These are phyloP conservation scores for Fregata magnificens DNA, from an alignment of 2,113 vertebrate genomes.

Conservation along the genomic window DNA sequence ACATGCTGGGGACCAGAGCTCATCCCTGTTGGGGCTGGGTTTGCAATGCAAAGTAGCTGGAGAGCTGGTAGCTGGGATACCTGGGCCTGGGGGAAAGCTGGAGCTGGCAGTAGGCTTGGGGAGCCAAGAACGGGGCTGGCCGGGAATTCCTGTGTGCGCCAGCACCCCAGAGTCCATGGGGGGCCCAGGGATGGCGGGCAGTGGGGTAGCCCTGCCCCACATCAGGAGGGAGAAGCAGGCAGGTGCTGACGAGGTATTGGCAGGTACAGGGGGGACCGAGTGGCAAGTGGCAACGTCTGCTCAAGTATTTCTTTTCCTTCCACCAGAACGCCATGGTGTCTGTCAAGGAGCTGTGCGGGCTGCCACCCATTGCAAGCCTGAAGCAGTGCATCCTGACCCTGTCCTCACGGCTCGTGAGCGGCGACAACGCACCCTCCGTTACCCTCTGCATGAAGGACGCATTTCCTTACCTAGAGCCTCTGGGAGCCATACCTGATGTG, in stretches of 20 bases:
- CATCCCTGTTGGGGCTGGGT: neutral
- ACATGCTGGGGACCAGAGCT: neutral
- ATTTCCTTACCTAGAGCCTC: conserved; percentile 89
- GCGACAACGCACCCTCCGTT: conserved; percentile 82
- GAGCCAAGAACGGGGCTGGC: neutral
- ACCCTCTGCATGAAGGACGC: conserved; percentile 84
- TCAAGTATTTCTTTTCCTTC: neutral
- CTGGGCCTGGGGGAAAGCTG: neutral
- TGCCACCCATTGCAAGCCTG: conserved; percentile 90
- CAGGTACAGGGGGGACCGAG: rapidly evolving
- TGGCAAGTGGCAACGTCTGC: rapidly evolving
- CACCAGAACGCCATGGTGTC: conserved; percentile 86
- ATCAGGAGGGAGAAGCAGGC: neutral
- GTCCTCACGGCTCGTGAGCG: conserved; percentile 83
- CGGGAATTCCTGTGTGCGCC: neutral
- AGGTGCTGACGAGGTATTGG: neutral
- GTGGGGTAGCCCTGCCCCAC: rapidly evolving
- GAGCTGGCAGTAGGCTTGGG: neutral
- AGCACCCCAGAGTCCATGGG: rapidly evolving
- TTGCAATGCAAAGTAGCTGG: neutral
- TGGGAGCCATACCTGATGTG: conserved; percentile 79
- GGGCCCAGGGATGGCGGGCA: rapidly evolving
- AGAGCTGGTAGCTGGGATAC: neutral
- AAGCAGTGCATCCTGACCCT: conserved; percentile 97
- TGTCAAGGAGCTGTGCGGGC: conserved; percentile 96